phyloP scores from a whole-genome alignment of 2,113 vertebrate species.

The Ptyas mucosa region DNA sequence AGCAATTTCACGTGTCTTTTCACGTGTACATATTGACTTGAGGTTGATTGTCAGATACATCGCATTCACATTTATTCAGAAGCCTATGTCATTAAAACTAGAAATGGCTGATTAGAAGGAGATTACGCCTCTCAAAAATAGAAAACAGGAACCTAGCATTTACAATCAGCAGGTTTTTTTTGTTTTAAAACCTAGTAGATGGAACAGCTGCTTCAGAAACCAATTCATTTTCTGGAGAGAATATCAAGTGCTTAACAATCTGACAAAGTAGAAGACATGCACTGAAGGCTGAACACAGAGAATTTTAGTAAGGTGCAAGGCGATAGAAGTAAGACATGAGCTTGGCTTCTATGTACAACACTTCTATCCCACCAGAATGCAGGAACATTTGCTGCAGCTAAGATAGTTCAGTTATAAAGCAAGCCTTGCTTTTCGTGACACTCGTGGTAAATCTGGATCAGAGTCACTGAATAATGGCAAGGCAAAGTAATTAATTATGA shows the following conservation, averaged over 20 bases:
- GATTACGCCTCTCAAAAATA: slow-evolving; percentile 59
- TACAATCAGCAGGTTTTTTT: slow-evolving; percentile 53
- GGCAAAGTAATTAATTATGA: neutral
- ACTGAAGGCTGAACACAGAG: neutral
- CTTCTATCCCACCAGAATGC: neutral
- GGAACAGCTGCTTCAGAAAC: slow-evolving; percentile 64
- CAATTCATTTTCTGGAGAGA: slow-evolving; percentile 69
- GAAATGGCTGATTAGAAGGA: slow-evolving; percentile 61
- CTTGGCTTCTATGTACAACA: neutral
- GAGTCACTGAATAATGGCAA: neutral
- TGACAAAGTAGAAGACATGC: slow-evolving; percentile 36
- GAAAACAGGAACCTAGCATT: slow-evolving; percentile 61
- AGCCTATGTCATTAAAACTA: slow-evolving; percentile 24
- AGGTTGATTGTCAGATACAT: slow-evolving; percentile 31
- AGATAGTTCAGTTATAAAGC: neutral
- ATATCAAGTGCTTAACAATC: slow-evolving; percentile 45
- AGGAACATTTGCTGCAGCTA: neutral
- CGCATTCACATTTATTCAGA: slow-evolving; percentile 35
- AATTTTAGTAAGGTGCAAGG: neutral
- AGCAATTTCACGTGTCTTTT: slow-evolving; percentile 21
- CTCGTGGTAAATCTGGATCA: neutral
- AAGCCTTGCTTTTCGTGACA: neutral
- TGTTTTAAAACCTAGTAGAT: slow-evolving; percentile 58
- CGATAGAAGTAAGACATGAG: neutral
- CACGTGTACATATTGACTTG: slow-evolving; percentile 20